Percentiles rank a stretch among this genome's conserved stretches.
These are phyloP conservation scores for Smittia aterrima DNA, from an alignment of 2,888 invertebrate genomes.

Conservation along the genomic window DNA sequence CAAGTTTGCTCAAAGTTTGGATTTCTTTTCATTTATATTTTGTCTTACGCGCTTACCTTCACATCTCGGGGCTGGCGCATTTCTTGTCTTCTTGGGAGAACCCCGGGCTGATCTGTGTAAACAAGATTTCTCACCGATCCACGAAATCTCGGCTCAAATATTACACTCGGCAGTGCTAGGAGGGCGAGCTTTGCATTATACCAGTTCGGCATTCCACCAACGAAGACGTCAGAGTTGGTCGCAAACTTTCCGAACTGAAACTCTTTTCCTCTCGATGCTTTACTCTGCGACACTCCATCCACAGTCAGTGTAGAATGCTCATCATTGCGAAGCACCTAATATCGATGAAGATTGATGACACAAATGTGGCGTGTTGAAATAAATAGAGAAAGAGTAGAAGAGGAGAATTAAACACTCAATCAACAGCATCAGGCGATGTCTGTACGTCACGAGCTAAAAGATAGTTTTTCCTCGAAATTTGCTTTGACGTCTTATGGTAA, in stretches of 20 bases:
- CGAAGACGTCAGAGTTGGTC: slow-evolving; percentile 89
- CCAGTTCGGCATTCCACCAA: slow-evolving; percentile 95
- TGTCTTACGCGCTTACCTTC: slow-evolving; percentile 59
- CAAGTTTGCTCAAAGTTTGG: neutral
- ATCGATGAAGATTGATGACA: slow-evolving; percentile 29
- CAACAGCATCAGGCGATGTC: neutral
- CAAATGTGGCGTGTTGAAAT: neutral
- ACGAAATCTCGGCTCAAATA: slow-evolving; percentile 88
- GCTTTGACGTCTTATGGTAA: too few relatives aligned
- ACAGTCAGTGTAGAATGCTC: slow-evolving; percentile 84
- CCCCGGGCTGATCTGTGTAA: slow-evolving; percentile 79
- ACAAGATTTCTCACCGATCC: slow-evolving; percentile 90
- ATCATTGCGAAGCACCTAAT: slow-evolving; percentile 67
- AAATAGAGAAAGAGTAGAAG: neutral
- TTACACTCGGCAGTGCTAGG: slow-evolving; percentile 83
- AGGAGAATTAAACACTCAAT: neutral
- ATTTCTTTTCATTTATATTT: neutral
- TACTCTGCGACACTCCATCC: slow-evolving; percentile 75
- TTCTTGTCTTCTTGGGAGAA: slow-evolving; percentile 77
- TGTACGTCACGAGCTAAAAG: too few relatives aligned
- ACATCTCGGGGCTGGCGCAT: slow-evolving; percentile 76
- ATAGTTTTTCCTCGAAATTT: too few relatives aligned
- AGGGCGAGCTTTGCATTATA: slow-evolving; percentile 83
- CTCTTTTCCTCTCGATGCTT: slow-evolving; percentile 81
- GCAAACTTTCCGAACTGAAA: slow-evolving; percentile 83